Percentiles rank a stretch among this genome's conserved stretches.
phyloP scores from a whole-genome alignment of 2,113 vertebrate species.

The Seriola dumerili region DNA sequence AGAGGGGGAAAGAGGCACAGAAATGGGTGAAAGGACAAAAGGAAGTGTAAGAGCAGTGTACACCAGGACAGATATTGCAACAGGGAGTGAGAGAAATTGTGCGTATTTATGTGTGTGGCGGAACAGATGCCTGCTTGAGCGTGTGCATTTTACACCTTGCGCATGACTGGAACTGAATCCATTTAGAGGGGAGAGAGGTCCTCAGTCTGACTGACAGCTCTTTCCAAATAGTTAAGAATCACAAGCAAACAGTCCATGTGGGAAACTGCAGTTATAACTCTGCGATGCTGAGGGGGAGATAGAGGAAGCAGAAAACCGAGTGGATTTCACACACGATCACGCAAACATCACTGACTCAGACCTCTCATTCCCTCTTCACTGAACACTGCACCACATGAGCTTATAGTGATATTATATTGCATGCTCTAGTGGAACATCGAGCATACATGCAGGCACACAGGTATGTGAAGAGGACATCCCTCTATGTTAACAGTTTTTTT shows the following conservation, averaged over 20 bases:
- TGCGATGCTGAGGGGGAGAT: slow-evolving; percentile 15
- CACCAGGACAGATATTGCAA: slow-evolving; percentile 22
- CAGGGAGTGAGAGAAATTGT: slow-evolving; percentile 16
- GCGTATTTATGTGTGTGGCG: slow-evolving; percentile 9
- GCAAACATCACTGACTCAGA: slow-evolving; percentile 35
- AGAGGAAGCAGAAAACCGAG: slow-evolving; percentile 26
- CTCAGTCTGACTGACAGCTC: slow-evolving; percentile 63
- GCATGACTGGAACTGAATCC: slow-evolving; percentile 51
- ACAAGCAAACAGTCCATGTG: slow-evolving; percentile 50
- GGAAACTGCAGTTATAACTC: slow-evolving; percentile 39
- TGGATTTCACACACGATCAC: slow-evolving; percentile 57
- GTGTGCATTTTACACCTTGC: slow-evolving; percentile 55
- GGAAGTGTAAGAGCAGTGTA: neutral
- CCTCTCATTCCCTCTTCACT: slow-evolving; percentile 1
- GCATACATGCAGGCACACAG: neutral
- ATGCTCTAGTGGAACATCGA: neutral
- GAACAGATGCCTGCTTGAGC: slow-evolving; percentile 33
- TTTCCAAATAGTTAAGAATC: slow-evolving; percentile 64
- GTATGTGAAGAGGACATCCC: neutral
- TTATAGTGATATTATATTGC: neutral
- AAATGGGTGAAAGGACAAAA: slow-evolving; percentile 2
- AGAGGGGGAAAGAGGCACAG: slow-evolving; percentile 3
- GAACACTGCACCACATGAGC: neutral
- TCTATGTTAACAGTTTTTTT: neutral
- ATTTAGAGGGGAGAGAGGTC: slow-evolving; percentile 51